Evolutionary conservation across 1,140 invertebrate species (phyloP).

Genomic region (Belonocnema kinseyi): DNA sequence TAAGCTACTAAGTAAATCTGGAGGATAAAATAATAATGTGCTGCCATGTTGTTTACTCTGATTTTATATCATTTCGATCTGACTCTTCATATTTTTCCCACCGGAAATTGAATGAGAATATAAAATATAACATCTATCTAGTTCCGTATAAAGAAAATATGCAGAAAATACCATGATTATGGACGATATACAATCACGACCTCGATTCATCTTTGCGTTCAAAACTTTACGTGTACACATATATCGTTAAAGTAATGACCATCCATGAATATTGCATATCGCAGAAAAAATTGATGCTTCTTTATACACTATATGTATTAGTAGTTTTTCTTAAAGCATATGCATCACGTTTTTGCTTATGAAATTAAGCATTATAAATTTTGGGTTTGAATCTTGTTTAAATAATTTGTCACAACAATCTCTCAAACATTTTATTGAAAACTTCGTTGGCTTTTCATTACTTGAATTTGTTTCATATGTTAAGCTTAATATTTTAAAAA

Average conservation of each 20-base stretch:
- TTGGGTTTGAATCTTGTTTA: too few relatives aligned
- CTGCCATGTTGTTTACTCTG: background rate
- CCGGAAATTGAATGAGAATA: background rate
- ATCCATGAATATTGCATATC: constrained; percentile 23
- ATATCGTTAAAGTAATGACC: constrained; percentile 7
- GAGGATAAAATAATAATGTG: too few relatives aligned
- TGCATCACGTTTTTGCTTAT: background rate
- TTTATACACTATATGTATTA: background rate
- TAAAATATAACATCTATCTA: background rate
- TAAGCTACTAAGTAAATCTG: too few relatives aligned
- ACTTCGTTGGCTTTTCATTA: too few relatives aligned
- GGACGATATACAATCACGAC: constrained; percentile 16
- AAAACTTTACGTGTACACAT: background rate
- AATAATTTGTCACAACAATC: too few relatives aligned
- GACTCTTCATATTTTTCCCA: background rate
- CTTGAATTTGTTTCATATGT: too few relatives aligned
- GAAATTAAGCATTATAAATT: background rate
- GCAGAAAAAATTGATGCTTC: background rate
- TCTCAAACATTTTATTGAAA: too few relatives aligned
- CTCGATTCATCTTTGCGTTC: background rate
- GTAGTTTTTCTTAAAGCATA: background rate
- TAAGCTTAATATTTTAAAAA: too few relatives aligned
- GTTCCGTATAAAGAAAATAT: background rate
- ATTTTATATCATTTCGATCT: background rate
- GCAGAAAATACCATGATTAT: constrained; percentile 10